Conservation (phyloP, 1,140 invertebrate species). For the Leptinotarsa defecta region DNA sequence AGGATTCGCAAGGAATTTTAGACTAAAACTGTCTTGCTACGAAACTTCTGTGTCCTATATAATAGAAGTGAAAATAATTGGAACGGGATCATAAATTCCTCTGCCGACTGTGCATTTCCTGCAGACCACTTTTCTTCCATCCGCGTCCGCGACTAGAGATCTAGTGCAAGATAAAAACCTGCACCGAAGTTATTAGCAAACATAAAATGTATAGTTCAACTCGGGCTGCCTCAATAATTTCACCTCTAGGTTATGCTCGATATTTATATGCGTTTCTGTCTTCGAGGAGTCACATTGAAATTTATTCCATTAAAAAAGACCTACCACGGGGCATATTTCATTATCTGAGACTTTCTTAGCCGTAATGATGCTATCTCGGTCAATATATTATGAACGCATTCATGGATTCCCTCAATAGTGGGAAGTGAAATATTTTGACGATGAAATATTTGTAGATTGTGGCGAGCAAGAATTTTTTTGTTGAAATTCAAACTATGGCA, state of each 20-base stretch:
- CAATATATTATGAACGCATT: neutral
- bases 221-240: neutral
- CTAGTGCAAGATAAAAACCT: neutral
- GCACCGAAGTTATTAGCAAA: conserved; percentile 2
- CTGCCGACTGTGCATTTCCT: neutral
- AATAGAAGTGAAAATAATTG: no score
- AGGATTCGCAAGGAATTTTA: no score
- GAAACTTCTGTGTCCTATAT: no score
- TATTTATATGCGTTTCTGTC: conserved; percentile 5
- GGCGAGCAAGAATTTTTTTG: no score
- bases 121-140: neutral
- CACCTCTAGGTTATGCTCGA: neutral
- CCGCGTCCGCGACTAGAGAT: neutral
- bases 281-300: conserved; percentile 2
- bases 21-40: no score
- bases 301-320: neutral
- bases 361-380: neutral
- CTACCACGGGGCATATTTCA: conserved; percentile 2
- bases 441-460: no score
- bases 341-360: neutral
- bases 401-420: neutral
- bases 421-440: neutral
- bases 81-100: no score
- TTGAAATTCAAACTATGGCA: no score
- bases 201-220: conserved; percentile 6